Conservation (phyloP, 2,888 invertebrate species). For the Choreutis nemorana region DNA sequence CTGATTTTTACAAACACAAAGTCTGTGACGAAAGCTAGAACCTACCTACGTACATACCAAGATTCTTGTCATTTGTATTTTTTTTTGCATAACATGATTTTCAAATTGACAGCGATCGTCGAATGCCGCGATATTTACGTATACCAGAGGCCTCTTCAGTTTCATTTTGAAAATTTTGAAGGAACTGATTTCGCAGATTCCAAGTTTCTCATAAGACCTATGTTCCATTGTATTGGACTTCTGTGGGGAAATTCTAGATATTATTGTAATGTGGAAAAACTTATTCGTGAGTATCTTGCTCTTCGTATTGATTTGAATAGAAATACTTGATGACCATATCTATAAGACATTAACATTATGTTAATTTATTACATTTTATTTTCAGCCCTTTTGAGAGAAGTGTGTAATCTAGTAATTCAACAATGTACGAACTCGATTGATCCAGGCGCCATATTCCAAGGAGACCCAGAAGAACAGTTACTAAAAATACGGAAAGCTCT, state of each 20-base stretch:
- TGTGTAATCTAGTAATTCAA: constrained; percentile 83
- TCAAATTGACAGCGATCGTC: constrained; percentile 75
- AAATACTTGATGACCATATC: not conserved
- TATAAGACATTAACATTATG: not conserved
- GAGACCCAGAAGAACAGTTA: constrained; percentile 80
- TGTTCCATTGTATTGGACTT: constrained; percentile 82
- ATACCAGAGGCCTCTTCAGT: constrained; percentile 76
- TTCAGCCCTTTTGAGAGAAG: constrained; percentile 77
- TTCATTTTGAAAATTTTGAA: constrained; percentile 76
- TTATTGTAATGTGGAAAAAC: constrained; percentile 69
- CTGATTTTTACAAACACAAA: too few relatives aligned
- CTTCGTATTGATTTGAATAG: not conserved
- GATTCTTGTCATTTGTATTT: too few relatives aligned
- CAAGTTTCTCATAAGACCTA: constrained; percentile 65
- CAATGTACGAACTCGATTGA: constrained; percentile 78
- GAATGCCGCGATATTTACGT: constrained; percentile 87
- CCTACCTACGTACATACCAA: too few relatives aligned
- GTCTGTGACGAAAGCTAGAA: too few relatives aligned
- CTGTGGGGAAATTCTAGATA: constrained; percentile 87
- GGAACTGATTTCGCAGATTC: constrained; percentile 73
- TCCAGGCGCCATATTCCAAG: constrained; percentile 83
- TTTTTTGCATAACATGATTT: too few relatives aligned
- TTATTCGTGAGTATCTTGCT: constrained; percentile 42
- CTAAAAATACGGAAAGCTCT: constrained; percentile 64
- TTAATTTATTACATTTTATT: constrained; percentile 18